Evolutionary conservation across 2,888 invertebrate genomes (phyloP), one percentile per base, ranked within the genome.

Genomic region (Sinodicranocentrus sp.): DNA sequence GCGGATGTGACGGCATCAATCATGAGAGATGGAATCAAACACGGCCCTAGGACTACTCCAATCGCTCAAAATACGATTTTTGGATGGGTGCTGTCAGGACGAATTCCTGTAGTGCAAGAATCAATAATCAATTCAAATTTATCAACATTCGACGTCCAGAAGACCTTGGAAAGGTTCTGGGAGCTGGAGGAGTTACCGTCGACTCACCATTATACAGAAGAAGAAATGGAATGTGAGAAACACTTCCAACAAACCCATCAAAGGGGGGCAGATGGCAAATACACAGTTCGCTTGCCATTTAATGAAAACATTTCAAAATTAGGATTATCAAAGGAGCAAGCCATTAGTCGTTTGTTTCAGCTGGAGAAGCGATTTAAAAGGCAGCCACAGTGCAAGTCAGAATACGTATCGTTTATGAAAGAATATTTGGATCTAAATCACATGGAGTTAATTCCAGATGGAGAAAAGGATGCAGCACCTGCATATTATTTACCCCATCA

Each of bases 341-440:
- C 77, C 0, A 25, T 67, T 10, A 5, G 26, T 8, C 13, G 78
- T 5, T 57, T 68, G 6, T 1, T 19, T 0, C 15, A 52, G 15
- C 5, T 76, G 13, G 76, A 76, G 21, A n/a, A 25, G n/a, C 39
- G 75, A 0, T 48, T 67, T 48, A 5, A n/a, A 19, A 28, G 48
- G 17, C 15, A 68, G 10, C 71, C 82, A 17, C 25, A 63, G 10
- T 43, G 54, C 19, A 44, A 52, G 15, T 0, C 44, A 0, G 48
- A 25, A 1, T 82, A 82, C 39, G 8, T 71, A 3, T n/a, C 76
- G 0, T 89, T 89, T 54, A 86, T 89, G 75, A 21, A 80, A 1
- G 88, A 89, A 15, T 89, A 89, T 72, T 28, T 68, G 21, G 15
- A 52, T 2, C 43, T 87, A 5, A 84, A 85, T 3, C 89, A 89